Evolutionary conservation across 2,888 invertebrate genomes (phyloP).

Genomic region (Coelinius sp.): DNA sequence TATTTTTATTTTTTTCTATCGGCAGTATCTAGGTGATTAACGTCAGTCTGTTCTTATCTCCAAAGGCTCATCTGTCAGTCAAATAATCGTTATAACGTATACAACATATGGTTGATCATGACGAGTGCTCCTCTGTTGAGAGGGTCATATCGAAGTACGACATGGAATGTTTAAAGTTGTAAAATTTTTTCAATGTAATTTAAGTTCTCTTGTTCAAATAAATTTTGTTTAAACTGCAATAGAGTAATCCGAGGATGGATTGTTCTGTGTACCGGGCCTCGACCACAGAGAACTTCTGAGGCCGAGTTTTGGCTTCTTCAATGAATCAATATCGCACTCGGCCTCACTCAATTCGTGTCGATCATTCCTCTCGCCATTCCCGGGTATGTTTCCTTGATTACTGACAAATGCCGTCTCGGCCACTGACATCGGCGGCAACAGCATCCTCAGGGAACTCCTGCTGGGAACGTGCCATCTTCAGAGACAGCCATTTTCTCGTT

Average conservation of each 20-base stretch:
- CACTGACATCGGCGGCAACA: constrained; percentile 77
- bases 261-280: constrained; percentile 74
- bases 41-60: constrained; percentile 35
- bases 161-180: constrained; percentile 23
- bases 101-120: constrained; percentile 6
- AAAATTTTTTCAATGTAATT: neutral
- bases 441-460: constrained; percentile 75
- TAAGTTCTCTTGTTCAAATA: neutral
- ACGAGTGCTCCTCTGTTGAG: constrained; percentile 15
- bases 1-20: too few relatives aligned
- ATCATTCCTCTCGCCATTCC: constrained; percentile 68
- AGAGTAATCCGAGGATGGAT: constrained; percentile 81
- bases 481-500: constrained; percentile 40
- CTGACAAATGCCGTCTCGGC: constrained; percentile 74
- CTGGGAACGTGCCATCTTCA: constrained; percentile 73
- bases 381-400: constrained; percentile 54
- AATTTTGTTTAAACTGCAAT: constrained; percentile 78
- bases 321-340: constrained; percentile 82
- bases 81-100: neutral
- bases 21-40: constrained; percentile 29
- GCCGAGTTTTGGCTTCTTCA: constrained; percentile 81
- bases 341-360: constrained; percentile 79
- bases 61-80: constrained; percentile 3
- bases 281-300: constrained; percentile 81
- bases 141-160: constrained; percentile 14